Evolutionary conservation across 1,140 invertebrate species (phyloP).

Genomic region (Habropoda laboriosa): DNA sequence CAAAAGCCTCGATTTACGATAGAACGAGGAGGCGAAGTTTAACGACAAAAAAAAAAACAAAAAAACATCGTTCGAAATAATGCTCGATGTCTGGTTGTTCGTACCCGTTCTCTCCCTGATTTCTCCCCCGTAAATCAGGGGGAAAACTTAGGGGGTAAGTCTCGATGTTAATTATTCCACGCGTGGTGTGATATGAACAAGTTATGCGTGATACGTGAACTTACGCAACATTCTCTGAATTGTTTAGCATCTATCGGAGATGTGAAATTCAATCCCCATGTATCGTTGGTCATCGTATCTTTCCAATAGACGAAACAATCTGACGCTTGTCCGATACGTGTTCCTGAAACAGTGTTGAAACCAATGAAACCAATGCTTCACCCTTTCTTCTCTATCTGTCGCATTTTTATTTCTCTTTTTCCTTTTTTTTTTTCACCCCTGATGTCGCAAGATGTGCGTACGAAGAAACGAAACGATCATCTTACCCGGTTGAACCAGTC

Average conservation of each 20-base stretch:
- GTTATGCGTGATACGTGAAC: conserved; percentile 81
- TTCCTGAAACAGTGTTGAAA: conserved; percentile 85
- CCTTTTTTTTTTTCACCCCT: neutral
- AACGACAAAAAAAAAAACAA: no score
- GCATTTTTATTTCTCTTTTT: neutral
- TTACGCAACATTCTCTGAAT: conserved; percentile 98
- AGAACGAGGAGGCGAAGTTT: no score
- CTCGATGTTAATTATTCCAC: neutral
- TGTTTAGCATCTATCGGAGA: conserved; percentile 98
- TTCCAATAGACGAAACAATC: conserved; percentile 99
- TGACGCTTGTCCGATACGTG: conserved; percentile 97
- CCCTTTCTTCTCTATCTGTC: no score
- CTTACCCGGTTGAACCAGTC: conserved; percentile 97
- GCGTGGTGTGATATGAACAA: neutral
- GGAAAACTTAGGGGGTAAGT: no score
- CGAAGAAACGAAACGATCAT: neutral
- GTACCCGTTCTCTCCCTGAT: neutral
- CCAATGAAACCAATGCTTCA: no score
- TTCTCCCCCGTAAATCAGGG: no score
- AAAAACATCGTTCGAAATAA: no score
- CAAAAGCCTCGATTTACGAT: no score
- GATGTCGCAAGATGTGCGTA: neutral
- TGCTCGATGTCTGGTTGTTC: neutral
- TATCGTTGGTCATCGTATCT: conserved; percentile 97
- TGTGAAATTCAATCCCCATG: conserved; percentile 99